A percentile compares a stretch with the other conserved stretches of the same genome.
Evolutionary conservation across 2,113 vertebrate genomes (phyloP).

Genomic region (Burhinus bistriatus): DNA sequence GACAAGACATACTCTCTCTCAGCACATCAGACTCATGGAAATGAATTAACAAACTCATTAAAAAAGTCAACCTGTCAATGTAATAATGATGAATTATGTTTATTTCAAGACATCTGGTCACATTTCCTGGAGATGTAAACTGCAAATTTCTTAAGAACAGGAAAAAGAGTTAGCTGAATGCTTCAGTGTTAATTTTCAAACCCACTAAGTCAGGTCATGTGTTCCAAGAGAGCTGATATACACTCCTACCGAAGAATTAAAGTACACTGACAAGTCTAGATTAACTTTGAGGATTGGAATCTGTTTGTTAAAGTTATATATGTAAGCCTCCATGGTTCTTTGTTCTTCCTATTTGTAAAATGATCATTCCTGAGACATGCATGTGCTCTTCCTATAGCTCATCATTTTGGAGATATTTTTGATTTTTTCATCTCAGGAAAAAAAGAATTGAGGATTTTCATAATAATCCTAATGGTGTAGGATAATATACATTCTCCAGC

Average conservation of each 20-base stretch:
- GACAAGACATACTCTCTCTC: background rate
- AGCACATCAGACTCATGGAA: background rate
- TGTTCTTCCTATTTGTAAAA: background rate
- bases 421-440: background rate
- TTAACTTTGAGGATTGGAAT: background rate
- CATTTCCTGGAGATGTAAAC: background rate
- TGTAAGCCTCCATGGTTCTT: background rate
- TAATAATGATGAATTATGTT: conserved; percentile 1
- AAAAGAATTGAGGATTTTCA: background rate
- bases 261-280: background rate
- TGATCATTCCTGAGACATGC: background rate
- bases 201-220: background rate
- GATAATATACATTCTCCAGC: background rate
- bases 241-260: background rate
- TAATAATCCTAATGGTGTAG: background rate
- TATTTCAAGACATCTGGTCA: conserved; percentile 10
- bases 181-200: background rate
- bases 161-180: background rate
- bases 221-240: background rate
- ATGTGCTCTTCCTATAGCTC: background rate
- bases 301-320: background rate
- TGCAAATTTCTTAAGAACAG: background rate
- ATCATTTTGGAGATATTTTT: background rate
- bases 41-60: background rate
- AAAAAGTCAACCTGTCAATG: background rate